Conservation (phyloP, 2,113 vertebrate species). For the Hippocampus zosterae region DNA sequence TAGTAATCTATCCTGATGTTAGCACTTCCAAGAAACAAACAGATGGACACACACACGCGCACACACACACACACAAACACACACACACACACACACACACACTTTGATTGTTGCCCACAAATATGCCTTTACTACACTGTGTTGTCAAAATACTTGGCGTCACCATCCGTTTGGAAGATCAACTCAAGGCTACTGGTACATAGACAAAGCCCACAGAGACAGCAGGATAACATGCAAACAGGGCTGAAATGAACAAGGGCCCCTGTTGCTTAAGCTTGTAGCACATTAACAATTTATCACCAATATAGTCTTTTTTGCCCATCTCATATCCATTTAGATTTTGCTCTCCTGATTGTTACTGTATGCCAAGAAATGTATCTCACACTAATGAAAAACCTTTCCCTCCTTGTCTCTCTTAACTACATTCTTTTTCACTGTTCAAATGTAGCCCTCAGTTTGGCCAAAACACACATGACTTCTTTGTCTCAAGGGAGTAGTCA, state of each 20-base stretch:
- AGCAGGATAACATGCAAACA: not conserved
- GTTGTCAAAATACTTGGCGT: not conserved
- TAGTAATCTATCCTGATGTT: no score
- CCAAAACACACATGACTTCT: constrained; percentile 21
- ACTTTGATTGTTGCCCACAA: not conserved
- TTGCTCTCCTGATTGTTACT: constrained; percentile 53
- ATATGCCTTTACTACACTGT: not conserved
- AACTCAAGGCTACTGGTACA: not conserved
- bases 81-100: no score
- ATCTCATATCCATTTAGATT: constrained; percentile 56
- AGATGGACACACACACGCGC: not conserved
- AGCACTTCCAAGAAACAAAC: no score
- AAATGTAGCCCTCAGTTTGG: constrained; percentile 13
- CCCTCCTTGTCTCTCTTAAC: constrained; percentile 9
- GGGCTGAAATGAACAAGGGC: not conserved
- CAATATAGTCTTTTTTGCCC: not conserved
- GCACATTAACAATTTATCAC: not conserved
- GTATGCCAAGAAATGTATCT: constrained; percentile 26
- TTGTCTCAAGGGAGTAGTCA: constrained; percentile 65
- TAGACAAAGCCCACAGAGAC: not conserved
- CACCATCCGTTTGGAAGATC: not conserved
- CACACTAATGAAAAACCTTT: constrained; percentile 49
- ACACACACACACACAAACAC: no score
- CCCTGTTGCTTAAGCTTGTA: not conserved
- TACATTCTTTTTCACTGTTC: constrained; percentile 19